Base-by-base conservation (phyloP, 2,113 vertebrate genomes). In the Xiphorhynchus elegans region DNA sequence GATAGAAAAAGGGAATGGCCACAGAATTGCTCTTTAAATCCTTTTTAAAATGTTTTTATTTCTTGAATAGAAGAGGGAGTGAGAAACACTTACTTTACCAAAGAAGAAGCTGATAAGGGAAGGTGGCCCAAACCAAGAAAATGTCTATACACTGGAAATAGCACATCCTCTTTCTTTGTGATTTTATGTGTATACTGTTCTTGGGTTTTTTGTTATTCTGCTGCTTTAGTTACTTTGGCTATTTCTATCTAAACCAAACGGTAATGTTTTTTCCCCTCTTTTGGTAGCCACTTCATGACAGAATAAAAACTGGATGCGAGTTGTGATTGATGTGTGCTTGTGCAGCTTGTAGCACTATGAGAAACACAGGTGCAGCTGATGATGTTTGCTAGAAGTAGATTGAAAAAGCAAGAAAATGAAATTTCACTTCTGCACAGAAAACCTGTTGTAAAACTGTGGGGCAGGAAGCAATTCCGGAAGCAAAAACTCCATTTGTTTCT, bases 371-470 rank as follows among this genome's bases (percentile, higher is more conserved):
- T 76, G 89, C 85, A 84, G 87, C 88, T 90, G 97, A 89, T 97
- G 94, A 98, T 99, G 98, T 98, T 99, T 96, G 80, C 97, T 97
- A 98, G 97, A 98, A 98, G 96, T 96, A 98, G 96, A 95, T 73
- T 94, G 89, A 97, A 97, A 98, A 97, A 97, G 96, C 95, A 97
- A 94, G 98, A 98, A 96, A 98, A 98, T 95, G 89, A 96, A 56
- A 84, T 96, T 84, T 70, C 82, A 24, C 90, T 96, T 96, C 95
- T 97, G 59, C 93, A 94, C 75, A 97, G 95, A 77, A 96, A 97
- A 46, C 95, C 98, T 74, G 93, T 97, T 85, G 96, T 97, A 95
- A 98, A 70, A 96, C 98, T 97, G 52, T 95, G 96, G 81, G 97
- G 95, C 59, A 97, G 97, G 94, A 98, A 97, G 66, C 97, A 94